Evolutionary conservation across 2,113 vertebrate genomes (phyloP).

Genomic region (Chelonoidis abingdonii): DNA sequence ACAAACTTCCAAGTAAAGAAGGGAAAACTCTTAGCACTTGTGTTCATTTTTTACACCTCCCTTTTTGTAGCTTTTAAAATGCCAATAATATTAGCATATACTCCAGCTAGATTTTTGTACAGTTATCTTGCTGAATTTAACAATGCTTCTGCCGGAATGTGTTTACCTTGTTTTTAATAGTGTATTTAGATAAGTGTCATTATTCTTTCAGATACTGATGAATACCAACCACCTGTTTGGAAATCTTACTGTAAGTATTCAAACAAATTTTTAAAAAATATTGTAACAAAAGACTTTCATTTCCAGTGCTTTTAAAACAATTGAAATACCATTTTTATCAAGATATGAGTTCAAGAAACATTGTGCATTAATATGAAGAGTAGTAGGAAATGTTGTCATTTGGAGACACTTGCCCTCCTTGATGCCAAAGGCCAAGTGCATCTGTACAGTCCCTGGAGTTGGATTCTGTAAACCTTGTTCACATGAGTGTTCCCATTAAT

Average conservation of each 20-base stretch:
- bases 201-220: constrained; percentile 89
- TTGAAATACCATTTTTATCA: not conserved
- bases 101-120: not conserved
- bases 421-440: not conserved
- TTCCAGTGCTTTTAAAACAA: constrained; percentile 15
- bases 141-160: not conserved
- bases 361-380: not conserved
- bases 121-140: constrained; percentile 1
- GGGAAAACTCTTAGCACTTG: not conserved
- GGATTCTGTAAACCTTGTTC: not conserved
- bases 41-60: not conserved
- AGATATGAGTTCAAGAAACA: not conserved
- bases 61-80: not conserved
- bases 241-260: constrained; percentile 91
- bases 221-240: constrained; percentile 93
- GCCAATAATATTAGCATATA: not conserved
- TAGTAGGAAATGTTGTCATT: not conserved
- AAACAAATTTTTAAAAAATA: not conserved
- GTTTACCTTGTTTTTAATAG: not conserved
- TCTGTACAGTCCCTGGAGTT: not conserved
- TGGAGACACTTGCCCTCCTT: not conserved
- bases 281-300: not conserved
- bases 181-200: not conserved
- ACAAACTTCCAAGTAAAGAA: not conserved
- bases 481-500: fast-evolving